These are phyloP conservation scores for Garrulus glandarius DNA, from an alignment of 2,797 vertebrate genomes.

Conservation along the genomic window DNA sequence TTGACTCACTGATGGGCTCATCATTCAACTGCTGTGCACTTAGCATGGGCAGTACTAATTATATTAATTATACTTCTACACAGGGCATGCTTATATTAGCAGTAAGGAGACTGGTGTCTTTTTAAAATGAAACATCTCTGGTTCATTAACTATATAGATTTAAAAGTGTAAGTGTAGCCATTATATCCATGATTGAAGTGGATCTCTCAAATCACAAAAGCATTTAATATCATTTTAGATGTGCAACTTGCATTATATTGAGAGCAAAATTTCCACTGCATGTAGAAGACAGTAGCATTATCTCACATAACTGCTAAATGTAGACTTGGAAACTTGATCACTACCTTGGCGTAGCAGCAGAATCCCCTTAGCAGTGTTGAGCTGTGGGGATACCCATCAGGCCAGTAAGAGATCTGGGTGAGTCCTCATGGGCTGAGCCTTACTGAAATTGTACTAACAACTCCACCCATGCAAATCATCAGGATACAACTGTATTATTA, in stretches of 20 bases:
- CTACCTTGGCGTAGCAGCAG: not conserved
- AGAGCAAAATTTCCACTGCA: not conserved
- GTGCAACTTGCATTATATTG: not conserved
- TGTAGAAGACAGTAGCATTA: not conserved
- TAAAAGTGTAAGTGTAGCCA: not conserved
- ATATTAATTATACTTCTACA: constrained; percentile 9
- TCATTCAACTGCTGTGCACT: constrained; percentile 19
- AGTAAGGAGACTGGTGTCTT: not conserved
- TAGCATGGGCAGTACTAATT: constrained; percentile 21
- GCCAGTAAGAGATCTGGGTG: not conserved
- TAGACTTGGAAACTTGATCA: not conserved
- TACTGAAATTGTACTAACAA: not conserved
- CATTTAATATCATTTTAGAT: not conserved
- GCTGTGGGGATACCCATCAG: not conserved
- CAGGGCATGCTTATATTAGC: not conserved
- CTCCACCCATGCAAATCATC: not conserved
- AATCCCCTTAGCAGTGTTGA: not conserved
- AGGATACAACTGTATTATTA: not conserved
- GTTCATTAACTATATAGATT: not conserved
- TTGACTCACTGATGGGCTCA: constrained; percentile 3
- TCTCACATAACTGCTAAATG: not conserved
- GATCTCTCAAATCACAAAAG: not conserved
- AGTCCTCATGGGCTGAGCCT: not conserved
- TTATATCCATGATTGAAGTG: not conserved
- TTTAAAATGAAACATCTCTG: not conserved